A percentile compares a stretch with the other conserved stretches of the same genome.
These are phyloP conservation scores for Meda fulgida DNA, from an alignment of 2,797 vertebrate genomes.

Conservation along the genomic window DNA sequence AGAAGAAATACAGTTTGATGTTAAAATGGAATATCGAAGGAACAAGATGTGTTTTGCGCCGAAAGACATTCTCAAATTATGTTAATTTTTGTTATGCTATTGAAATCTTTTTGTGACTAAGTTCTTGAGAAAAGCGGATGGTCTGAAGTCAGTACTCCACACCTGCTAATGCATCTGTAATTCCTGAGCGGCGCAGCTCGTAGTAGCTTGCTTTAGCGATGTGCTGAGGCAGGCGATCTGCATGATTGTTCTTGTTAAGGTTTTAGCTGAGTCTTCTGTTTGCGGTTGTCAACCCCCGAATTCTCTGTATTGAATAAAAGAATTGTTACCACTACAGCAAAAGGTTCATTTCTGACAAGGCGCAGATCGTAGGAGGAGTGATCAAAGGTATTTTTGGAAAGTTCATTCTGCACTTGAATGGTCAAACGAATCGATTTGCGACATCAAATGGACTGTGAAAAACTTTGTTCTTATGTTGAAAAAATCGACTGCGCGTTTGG, in stretches of 20 bases:
- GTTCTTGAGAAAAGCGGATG: too few species aligned
- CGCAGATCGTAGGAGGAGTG: conserved; percentile 1
- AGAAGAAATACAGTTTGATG: background rate
- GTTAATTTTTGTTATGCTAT: background rate
- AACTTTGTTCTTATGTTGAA: background rate
- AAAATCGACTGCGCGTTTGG: too few species aligned
- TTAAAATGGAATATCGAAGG: background rate
- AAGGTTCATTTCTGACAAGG: conserved; percentile 34
- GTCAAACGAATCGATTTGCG: background rate
- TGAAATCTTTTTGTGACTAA: too few species aligned
- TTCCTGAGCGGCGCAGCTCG: background rate
- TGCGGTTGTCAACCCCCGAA: background rate
- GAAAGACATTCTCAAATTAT: background rate
- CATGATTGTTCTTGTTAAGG: background rate
- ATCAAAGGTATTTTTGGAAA: conserved; percentile 19
- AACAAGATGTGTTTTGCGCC: background rate
- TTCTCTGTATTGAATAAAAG: background rate
- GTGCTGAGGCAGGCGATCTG: background rate
- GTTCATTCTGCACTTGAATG: conserved; percentile 11
- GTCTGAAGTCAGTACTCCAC: too few species aligned
- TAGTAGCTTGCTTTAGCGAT: background rate
- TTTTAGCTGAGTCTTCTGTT: conserved; percentile 5
- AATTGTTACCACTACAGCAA: conserved; percentile 22
- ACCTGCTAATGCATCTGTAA: background rate
- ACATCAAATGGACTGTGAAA: background rate